Conservation (phyloP, 1,140 invertebrate species). For the Ceratosolen fusciceps region DNA sequence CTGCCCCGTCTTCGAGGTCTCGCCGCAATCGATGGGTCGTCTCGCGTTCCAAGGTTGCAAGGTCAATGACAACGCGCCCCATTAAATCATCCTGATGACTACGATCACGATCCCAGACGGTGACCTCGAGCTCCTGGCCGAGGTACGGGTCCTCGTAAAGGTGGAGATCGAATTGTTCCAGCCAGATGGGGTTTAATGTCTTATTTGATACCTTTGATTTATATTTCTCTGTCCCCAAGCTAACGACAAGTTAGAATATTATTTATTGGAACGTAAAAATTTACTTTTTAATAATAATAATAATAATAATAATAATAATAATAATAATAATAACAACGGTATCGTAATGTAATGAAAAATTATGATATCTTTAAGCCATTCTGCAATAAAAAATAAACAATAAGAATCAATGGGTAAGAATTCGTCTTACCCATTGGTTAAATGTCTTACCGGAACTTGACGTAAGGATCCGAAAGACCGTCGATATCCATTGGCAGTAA, state of each 20-base stretch:
- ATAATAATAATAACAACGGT: too few relatives aligned
- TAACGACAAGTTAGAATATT: not conserved
- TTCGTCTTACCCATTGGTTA: not conserved
- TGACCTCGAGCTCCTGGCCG: conserved; percentile 89
- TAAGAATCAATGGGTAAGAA: too few relatives aligned
- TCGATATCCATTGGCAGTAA: conserved; percentile 91
- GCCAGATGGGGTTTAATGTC: conserved; percentile 89
- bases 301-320: too few relatives aligned
- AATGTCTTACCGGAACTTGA: conserved; percentile 89
- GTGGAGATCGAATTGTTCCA: conserved; percentile 98
- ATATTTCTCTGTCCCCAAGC: conserved; percentile 97
- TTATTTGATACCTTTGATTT: conserved; percentile 94
- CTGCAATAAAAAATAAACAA: too few relatives aligned
- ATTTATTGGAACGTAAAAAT: too few relatives aligned
- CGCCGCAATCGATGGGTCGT: conserved; percentile 91
- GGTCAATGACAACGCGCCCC: conserved; percentile 88
- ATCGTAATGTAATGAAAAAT: too few relatives aligned
- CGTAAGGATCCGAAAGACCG: conserved; percentile 93
- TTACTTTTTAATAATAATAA: too few relatives aligned
- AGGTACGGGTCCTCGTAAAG: conserved; percentile 90
- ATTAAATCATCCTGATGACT: conserved; percentile 89
- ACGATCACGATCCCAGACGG: conserved; percentile 90
- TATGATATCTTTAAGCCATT: too few relatives aligned
- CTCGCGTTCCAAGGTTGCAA: conserved; percentile 88
- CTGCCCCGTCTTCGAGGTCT: conserved; percentile 90